phyloP scores from a whole-genome alignment of 2,113 vertebrate genomes.

The Oxyruncus cristatus region DNA sequence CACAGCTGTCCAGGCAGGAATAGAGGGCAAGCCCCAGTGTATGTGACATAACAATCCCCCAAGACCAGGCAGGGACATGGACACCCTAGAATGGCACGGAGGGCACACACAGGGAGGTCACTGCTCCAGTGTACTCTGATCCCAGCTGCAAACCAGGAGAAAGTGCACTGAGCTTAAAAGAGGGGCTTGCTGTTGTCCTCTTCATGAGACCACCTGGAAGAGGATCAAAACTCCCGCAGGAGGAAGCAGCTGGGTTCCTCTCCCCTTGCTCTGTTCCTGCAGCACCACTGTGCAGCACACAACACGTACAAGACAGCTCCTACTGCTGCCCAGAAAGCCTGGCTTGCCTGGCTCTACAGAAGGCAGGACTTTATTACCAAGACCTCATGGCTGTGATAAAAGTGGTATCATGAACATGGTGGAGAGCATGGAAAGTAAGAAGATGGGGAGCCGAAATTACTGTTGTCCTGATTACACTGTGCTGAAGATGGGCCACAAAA shows the following conservation, averaged over 20 bases:
- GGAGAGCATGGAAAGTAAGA: neutral
- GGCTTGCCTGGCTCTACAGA: neutral
- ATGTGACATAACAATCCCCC: neutral
- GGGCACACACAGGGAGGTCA: neutral
- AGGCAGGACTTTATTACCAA: neutral
- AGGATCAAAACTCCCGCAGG: neutral
- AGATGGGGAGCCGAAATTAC: neutral
- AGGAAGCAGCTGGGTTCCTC: neutral
- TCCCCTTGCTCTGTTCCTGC: neutral
- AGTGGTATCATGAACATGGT: fast-evolving
- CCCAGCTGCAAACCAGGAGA: neutral
- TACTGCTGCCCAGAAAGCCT: neutral
- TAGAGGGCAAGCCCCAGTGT: fast-evolving
- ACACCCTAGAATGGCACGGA: neutral
- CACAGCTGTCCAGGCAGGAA: neutral
- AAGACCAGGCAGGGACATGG: neutral
- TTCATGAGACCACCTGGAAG: neutral
- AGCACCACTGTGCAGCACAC: neutral
- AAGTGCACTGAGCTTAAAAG: neutral
- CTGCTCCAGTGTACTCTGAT: fast-evolving
- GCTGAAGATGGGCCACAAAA: neutral
- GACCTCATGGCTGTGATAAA: neutral
- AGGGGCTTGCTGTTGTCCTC: fast-evolving
- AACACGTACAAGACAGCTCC: neutral
- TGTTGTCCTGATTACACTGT: neutral